Evolutionary conservation across 2,113 vertebrate species (phyloP).

Genomic region (Ailurus styani): DNA sequence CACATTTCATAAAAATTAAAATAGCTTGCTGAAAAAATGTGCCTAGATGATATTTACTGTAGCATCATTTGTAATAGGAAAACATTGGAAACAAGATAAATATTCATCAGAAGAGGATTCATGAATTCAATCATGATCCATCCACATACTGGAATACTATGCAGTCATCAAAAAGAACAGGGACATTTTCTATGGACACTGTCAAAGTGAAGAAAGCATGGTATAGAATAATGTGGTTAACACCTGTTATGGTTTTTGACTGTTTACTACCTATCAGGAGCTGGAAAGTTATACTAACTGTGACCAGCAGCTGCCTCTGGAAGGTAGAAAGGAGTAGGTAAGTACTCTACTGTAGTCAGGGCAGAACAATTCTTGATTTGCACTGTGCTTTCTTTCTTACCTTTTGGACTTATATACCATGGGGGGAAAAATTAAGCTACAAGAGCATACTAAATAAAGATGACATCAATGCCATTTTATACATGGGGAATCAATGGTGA

Average conservation of each 20-base stretch:
- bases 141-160: neutral
- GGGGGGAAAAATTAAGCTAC: neutral
- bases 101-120: neutral
- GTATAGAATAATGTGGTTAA: neutral
- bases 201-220: neutral
- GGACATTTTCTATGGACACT: neutral
- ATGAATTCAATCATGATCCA: neutral
- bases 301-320: neutral
- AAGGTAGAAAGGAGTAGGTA: neutral
- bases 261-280: neutral
- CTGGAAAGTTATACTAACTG: neutral
- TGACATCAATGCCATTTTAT: neutral
- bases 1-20: neutral
- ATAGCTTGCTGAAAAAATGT: neutral
- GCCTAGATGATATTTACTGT: neutral
- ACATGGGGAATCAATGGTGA: neutral
- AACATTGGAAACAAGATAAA: neutral
- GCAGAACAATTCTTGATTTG: neutral
- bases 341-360: rapidly evolving
- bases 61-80: neutral
- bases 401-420: neutral
- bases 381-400: neutral
- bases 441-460: neutral
- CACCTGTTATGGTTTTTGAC: rapidly evolving
- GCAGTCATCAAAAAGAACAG: neutral